phyloP scores from a whole-genome alignment of 2,888 invertebrate genomes.

The Agrochola litura region DNA sequence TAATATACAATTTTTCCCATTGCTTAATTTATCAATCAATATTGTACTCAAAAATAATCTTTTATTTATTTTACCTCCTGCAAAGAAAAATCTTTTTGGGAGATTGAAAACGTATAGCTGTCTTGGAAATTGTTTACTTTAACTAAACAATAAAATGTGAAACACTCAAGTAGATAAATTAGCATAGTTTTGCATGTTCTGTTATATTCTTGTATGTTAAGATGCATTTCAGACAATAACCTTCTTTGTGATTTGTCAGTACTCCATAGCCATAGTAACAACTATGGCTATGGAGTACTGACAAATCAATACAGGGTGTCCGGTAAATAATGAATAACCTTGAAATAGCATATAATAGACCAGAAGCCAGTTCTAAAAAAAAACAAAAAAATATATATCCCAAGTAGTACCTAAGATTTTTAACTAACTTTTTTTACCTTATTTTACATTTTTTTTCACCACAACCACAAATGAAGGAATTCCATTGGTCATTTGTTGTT shows the following conservation, averaged over 20 bases:
- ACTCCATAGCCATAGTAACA: not conserved
- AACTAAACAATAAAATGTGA: slow-evolving; percentile 1
- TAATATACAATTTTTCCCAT: not conserved
- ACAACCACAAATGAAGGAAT: no score
- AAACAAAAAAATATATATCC: no score
- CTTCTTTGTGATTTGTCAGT: not conserved
- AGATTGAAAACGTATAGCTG: not conserved
- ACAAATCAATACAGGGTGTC: no score
- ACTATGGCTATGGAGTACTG: no score
- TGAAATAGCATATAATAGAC: no score
- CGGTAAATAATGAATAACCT: no score
- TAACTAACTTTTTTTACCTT: no score
- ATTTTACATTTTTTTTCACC: no score
- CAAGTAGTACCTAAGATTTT: no score
- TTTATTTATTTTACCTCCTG: not conserved
- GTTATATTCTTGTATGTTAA: not conserved
- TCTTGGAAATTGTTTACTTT: not conserved
- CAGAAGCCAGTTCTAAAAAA: no score
- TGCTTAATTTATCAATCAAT: not conserved
- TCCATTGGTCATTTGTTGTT: no score
- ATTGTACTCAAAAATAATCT: not conserved
- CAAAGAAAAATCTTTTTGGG: not conserved
- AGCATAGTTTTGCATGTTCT: slow-evolving; percentile 20
- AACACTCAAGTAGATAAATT: not conserved
- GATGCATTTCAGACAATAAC: not conserved